Evolutionary conservation across 2,113 vertebrate genomes (phyloP).

Genomic region (Hemibagrus wyckioides): DNA sequence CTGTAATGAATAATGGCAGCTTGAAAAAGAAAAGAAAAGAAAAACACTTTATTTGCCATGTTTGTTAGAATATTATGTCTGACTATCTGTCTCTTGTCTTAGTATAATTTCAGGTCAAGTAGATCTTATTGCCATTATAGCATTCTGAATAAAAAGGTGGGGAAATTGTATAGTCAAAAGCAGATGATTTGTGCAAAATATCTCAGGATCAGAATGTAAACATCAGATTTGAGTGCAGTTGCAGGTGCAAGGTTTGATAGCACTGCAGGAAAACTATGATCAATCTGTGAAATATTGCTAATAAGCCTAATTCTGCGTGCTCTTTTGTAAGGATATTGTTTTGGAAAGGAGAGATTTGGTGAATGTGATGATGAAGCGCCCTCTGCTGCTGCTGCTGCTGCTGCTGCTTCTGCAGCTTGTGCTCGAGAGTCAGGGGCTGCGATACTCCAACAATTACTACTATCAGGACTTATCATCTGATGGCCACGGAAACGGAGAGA

Average conservation of each 20-base stretch:
- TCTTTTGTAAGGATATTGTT: slow-evolving; percentile 34
- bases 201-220: slow-evolving; percentile 10
- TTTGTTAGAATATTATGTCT: not conserved
- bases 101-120: not conserved
- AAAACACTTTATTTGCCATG: not conserved
- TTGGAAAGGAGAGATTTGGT: slow-evolving; percentile 2
- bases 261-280: not conserved
- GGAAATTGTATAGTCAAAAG: not conserved
- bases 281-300: not conserved
- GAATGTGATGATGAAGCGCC: slow-evolving; percentile 61
- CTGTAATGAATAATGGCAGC: not conserved
- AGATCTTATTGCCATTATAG: not conserved
- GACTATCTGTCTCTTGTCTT: not conserved
- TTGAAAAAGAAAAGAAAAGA: not conserved
- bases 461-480: slow-evolving; percentile 73
- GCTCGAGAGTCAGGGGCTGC: slow-evolving; percentile 53
- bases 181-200: not conserved
- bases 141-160: not conserved
- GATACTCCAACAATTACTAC: slow-evolving; percentile 85
- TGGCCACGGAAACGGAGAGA: slow-evolving; percentile 70
- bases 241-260: not conserved
- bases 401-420: slow-evolving; percentile 58
- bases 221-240: not conserved
- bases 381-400: slow-evolving; percentile 65
- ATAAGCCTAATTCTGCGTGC: not conserved